Conservation (phyloP, 2,888 invertebrate genomes). For the Ephialtes manifestator region DNA sequence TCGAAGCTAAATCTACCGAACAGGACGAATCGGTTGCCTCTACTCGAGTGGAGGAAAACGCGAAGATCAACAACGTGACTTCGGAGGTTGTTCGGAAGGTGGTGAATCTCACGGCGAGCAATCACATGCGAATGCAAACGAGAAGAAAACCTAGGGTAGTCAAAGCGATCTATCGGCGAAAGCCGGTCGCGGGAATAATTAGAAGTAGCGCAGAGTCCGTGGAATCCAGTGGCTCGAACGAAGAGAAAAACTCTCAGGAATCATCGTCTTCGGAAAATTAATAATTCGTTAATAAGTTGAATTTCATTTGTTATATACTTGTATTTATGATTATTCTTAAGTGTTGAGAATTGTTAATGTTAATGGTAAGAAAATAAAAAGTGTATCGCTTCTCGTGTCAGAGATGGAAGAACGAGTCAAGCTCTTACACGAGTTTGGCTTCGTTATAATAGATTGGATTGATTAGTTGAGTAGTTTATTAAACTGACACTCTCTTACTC, state of each 20-base stretch:
- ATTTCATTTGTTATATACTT: not conserved
- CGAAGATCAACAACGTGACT: constrained; percentile 5
- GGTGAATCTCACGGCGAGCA: constrained; percentile 40
- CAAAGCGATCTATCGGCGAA: constrained; percentile 59
- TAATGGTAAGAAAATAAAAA: not conserved
- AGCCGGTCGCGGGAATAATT: constrained; percentile 35
- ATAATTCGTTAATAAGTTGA: not conserved
- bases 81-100: constrained; percentile 30
- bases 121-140: constrained; percentile 56
- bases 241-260: not conserved
- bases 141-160: constrained; percentile 52
- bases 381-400: not conserved
- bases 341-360: constrained; percentile 5
- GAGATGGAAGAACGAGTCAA: not conserved
- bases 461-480: constrained; percentile 30
- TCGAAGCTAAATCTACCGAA: not conserved
- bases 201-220: constrained; percentile 43
- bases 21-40: not conserved
- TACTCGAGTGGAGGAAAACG: not conserved
- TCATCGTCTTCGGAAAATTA: constrained; percentile 2
- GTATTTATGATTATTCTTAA: constrained; percentile 14
- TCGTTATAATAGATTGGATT: constrained; percentile 28
- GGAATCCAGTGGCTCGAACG: not conserved
- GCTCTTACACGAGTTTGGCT: not conserved
- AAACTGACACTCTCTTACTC: constrained; percentile 37